Conservation (phyloP, 2,888 invertebrate species). For the Oithona nana region DNA sequence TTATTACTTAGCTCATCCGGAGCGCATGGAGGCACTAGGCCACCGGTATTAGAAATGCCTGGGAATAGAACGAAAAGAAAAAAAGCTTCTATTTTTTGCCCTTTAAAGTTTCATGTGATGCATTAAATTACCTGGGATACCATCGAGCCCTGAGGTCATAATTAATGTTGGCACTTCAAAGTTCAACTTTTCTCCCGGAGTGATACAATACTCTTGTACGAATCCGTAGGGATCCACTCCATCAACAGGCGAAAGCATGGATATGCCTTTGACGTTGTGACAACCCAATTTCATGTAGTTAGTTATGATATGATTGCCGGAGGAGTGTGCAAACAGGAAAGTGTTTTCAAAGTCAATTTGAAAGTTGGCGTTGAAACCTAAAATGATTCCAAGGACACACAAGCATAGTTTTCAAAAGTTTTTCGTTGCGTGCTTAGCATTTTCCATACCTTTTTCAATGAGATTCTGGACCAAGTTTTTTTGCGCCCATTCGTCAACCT, state of each 20-base stretch:
- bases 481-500: background rate
- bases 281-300: slow-evolving; percentile 19
- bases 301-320: slow-evolving; percentile 19
- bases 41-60: slow-evolving; percentile 1
- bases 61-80: no score
- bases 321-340: slow-evolving; percentile 18
- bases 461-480: no score
- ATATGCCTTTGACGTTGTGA: slow-evolving; percentile 20
- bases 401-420: no score
- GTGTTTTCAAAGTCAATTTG: background rate
- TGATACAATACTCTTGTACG: slow-evolving; percentile 21
- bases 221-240: slow-evolving; percentile 22
- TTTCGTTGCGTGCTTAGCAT: no score
- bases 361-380: background rate
- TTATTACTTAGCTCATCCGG: slow-evolving; percentile 21
- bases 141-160: slow-evolving; percentile 21
- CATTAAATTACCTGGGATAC: slow-evolving; percentile 20
- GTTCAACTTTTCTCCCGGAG: slow-evolving; percentile 21
- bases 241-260: slow-evolving; percentile 23
- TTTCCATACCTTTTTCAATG: no score
- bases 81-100: no score
- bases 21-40: slow-evolving; percentile 20
- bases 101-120: no score
- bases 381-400: no score
- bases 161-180: slow-evolving; percentile 21